Evolutionary conservation across 2,797 vertebrate genomes (phyloP), one percentile per base, ranked within the genome.

Genomic region (Rhynchotus rufescens): DNA sequence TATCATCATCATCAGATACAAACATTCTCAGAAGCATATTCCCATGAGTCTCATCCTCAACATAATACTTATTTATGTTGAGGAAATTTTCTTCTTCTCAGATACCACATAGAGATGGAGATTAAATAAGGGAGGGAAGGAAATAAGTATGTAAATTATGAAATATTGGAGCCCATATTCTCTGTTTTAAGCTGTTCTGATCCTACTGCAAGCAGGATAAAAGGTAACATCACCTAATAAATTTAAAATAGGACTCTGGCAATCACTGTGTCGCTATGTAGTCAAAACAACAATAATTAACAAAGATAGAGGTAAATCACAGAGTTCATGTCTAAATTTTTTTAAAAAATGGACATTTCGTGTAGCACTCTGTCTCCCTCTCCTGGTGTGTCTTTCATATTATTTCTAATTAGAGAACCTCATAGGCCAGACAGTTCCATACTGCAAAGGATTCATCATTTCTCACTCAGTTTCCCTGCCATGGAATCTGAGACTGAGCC

Each of bases 351-450:
- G 66, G 28, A 34, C 6, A 17, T 69, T 67, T 88, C 75, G 5
- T 42, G 42, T 12, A 21, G 68, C 80, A 77, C 85, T 73, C 73
- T 93, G 51, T 83, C 89, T 92, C 88, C 91, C 91, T 95, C 91
- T 94, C 65, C 80, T 77, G 68, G 84, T 59, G 14, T 66, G 30
- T 11, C 21, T 74, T 65, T 93, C 51, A 49, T 64, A 61, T 32
- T 80, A 20, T 73, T 65, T 75, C n/a, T 64, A 51, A 38, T 51
- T 36, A 28, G 25, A 74, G 32, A 80, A 80, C 47, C 34, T 38
- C 26, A 12, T 4, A 30, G 15, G 30, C 32, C 12, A 4, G 6
- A 4, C 16, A 47, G 30, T 34, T 36, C 36, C 32, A 38, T 60
- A n/a, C 19, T 42, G 23, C 19, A 49, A 88, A 76, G 12, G 19